Evolutionary conservation across 2,113 vertebrate genomes (phyloP).

Genomic region (Calyptomena viridis): DNA sequence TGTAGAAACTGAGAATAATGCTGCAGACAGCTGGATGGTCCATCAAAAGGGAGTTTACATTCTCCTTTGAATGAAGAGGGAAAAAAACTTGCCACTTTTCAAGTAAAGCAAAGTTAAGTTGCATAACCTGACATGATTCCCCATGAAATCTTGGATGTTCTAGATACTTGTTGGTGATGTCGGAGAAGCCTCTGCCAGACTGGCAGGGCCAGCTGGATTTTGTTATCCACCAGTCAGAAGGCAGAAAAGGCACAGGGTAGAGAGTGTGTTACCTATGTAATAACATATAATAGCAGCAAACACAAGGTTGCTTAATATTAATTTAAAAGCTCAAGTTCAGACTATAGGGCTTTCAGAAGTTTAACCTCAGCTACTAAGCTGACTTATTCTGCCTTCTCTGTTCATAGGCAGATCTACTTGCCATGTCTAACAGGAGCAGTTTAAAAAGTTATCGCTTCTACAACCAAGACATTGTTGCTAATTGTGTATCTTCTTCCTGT

Average conservation of each 20-base stretch:
- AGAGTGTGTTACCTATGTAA: not conserved
- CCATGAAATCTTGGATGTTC: not conserved
- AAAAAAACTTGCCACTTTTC: not conserved
- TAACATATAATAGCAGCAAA: not conserved
- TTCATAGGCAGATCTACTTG: not conserved
- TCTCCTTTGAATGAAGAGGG: not conserved
- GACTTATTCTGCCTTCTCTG: not conserved
- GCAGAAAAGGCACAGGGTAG: not conserved
- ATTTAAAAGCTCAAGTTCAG: not conserved
- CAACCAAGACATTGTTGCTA: not conserved
- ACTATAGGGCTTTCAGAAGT: not conserved
- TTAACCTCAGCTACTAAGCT: not conserved
- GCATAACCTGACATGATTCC: not conserved
- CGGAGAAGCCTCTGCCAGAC: not conserved
- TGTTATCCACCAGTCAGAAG: not conserved
- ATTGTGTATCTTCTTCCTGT: not conserved
- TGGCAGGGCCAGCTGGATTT: not conserved
- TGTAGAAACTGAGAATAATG: not conserved
- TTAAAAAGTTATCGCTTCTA: not conserved
- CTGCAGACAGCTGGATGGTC: not conserved
- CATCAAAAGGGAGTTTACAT: not conserved
- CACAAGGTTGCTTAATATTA: not conserved
- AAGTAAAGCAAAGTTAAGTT: not conserved
- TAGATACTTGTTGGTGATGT: rapidly evolving
- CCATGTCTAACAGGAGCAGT: not conserved